Base-by-base conservation (phyloP, 2,113 vertebrate genomes). In the Petroica traversi region DNA sequence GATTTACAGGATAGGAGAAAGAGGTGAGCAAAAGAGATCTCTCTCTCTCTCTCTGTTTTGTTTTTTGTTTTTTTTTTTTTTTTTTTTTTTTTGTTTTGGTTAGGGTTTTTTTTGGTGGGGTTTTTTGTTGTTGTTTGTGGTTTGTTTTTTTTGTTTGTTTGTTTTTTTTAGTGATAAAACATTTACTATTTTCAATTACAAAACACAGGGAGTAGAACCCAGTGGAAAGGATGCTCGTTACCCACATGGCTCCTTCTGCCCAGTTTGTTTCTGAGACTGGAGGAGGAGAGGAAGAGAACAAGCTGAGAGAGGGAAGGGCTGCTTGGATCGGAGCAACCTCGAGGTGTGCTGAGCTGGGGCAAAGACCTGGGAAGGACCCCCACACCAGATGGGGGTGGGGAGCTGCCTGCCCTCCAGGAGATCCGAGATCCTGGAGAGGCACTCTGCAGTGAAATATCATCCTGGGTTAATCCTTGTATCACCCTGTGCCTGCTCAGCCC, bases 351-450 rank as follows among this genome's bases (percentile, higher is more conserved):
- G 3, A 45, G 11, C 18, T 31, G 59, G 31, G 49, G 23, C 0
- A 2, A 83, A 55, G 58, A 33, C 33, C n/a, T 3, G 4, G 33
- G 49, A 33, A 67, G 16, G 7, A 55, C 45, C 23, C 33, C 16
- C 4, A 3, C 11, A 6, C 14, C 1, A 4, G 57, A 68, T 12
- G 20, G 28, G 14, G 1, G 4, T 6, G 14, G 36, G n/a, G 49
- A 83, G 45, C 22, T 64, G 49, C 14, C 14, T 40, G 68, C 23
- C 40, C 15, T 10, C 19, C 34, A n/a, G 9, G 40, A 49, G 14
- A 12, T 19, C 51, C 52, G 55, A 0, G 2, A 20, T 14, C 33
- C 34, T 19, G 41, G 31, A 78, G 48, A 85, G 49, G 43, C 38
- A 40, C n/a, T 85, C 28, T 58, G n/a, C 4, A 3, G 14, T 36